Evolutionary conservation across 2,888 invertebrate genomes (phyloP), one percentile per base, ranked within the genome.

Genomic region (Lasius platythorax): DNA sequence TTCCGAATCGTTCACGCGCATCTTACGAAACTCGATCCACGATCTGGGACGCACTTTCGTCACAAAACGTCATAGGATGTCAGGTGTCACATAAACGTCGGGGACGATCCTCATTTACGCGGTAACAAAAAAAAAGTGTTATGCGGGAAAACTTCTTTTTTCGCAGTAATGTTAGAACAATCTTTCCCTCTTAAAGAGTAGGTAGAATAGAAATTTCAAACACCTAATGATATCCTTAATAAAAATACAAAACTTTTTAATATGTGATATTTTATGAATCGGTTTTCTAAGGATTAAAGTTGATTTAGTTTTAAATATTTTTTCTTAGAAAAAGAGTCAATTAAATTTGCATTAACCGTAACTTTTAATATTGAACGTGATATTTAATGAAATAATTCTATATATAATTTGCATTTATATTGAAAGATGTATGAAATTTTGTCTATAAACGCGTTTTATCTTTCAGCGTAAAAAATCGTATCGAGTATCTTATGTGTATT

Each of bases 21-120:
- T 79, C 87, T 88, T 89, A 83, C 85, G 84, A 87, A 90, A 86
- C 64, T n/a, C 58, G 64, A 64, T 30, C 9, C 58, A 61, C 53
- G 64, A 83, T 83, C 82, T 75, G 67, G 82, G 78, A 89, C 84
- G 75, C 70, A 50, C 63, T 82, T 84, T 73, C 82, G 78, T 73
- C 70, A 68, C 70, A 33, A 87, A 88, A 89, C 82, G 87, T 85
- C 89, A 85, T 82, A 28, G 53, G 76, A 37, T 46, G 76, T 56
- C 83, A 67, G 64, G 43, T 79, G 70, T 70, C 53, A 50, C 50
- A 6, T 50, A 30, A 12, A 63, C 1, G n/a, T 53, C 30, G 23
- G 18, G 30, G 58, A 64, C 3, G 43, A 74, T 61, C n/a, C 75
- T 46, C 23, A 28, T 76, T 28, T 67, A 53, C 67, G 37, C 53